Conservation (phyloP, 30 jellyfish, hydroid and myxozoan species). For the Catostylus mosaicus region DNA sequence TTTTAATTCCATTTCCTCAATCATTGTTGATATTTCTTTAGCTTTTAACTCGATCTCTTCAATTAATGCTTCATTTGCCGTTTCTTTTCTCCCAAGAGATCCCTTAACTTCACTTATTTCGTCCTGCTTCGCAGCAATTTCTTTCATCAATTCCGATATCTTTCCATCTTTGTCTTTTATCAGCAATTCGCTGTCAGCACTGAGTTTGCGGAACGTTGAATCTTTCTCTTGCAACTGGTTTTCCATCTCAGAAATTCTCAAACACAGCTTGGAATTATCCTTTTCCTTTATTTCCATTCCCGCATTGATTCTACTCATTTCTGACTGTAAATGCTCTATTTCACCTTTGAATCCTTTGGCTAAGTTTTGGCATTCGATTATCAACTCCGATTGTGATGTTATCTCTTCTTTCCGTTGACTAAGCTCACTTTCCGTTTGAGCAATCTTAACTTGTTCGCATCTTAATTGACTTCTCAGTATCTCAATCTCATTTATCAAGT, state of each 20-base stretch:
- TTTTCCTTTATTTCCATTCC: constrained; percentile 24
- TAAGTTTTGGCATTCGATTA: constrained; percentile 7
- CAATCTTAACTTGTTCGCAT: not conserved
- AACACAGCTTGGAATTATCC: not conserved
- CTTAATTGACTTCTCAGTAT: not conserved
- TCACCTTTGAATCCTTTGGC: constrained; percentile 12
- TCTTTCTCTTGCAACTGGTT: not conserved
- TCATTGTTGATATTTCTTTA: not conserved
- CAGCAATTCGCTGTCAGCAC: not conserved
- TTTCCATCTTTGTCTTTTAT: not conserved
- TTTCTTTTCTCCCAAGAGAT: not conserved
- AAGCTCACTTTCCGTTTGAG: not conserved
- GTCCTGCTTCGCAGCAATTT: not conserved
- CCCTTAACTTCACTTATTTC: not conserved
- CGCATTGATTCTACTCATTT: constrained; percentile 24
- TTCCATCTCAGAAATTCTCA: not conserved
- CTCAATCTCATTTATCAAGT: not conserved
- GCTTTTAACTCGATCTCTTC: not conserved
- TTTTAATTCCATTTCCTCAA: not conserved
- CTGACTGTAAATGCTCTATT: constrained; percentile 26
- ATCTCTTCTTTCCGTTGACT: not conserved
- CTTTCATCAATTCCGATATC: not conserved
- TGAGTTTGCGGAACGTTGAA: not conserved
- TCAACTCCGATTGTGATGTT: not conserved
- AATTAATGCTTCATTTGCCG: not conserved